Conservation (phyloP, 2,888 invertebrate species). For the Leucania comma region DNA sequence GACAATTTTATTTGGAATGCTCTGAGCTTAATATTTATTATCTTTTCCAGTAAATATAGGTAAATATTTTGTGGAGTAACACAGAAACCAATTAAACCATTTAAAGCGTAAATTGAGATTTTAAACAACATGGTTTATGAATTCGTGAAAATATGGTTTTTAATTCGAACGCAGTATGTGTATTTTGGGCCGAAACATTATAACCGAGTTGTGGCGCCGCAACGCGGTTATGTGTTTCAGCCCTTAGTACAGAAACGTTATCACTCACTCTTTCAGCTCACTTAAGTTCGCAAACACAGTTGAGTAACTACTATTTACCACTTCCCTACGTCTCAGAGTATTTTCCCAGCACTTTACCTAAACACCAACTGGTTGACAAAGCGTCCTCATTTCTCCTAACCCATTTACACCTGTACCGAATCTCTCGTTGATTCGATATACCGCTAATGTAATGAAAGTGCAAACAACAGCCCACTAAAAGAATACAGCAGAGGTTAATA, state of each 20-base stretch:
- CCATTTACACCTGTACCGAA: constrained; percentile 52
- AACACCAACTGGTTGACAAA: constrained; percentile 52
- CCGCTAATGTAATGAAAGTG: constrained; percentile 72
- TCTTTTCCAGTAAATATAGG: neutral
- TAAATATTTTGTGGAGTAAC: constrained; percentile 3
- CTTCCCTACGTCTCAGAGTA: constrained; percentile 27
- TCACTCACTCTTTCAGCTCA: constrained; percentile 3
- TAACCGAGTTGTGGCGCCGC: too few species aligned
- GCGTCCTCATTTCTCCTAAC: constrained; percentile 17
- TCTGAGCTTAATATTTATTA: neutral
- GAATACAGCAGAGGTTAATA: constrained; percentile 82
- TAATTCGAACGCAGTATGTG: too few species aligned
- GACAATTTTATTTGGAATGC: neutral
- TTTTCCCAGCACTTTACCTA: constrained; percentile 50
- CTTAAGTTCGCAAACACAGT: constrained; percentile 22
- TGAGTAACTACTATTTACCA: constrained; percentile 30
- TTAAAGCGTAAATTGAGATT: neutral
- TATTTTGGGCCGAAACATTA: too few species aligned
- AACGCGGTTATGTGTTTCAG: neutral
- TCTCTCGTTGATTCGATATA: constrained; percentile 67
- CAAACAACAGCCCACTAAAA: constrained; percentile 76
- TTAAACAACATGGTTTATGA: neutral
- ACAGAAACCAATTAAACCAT: constrained; percentile 2
- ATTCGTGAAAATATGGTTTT: constrained; percentile 3
- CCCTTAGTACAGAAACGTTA: constrained; percentile 14